Conservation (phyloP, 2,797 vertebrate genomes). For the Manis crassicaudata region DNA sequence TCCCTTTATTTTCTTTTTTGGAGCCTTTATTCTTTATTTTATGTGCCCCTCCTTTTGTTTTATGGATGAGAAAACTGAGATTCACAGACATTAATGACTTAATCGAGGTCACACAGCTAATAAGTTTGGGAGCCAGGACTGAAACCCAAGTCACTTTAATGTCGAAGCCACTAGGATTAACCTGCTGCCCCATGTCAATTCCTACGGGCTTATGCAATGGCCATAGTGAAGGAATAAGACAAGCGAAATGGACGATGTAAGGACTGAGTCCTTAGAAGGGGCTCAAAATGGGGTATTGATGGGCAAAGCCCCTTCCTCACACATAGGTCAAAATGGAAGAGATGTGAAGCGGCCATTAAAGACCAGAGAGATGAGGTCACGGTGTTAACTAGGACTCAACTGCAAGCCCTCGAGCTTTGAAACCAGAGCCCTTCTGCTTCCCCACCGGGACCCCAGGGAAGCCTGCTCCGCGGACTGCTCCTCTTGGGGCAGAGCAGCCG, state of each 20-base stretch:
- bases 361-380: not conserved
- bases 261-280: not conserved
- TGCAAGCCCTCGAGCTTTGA: not conserved
- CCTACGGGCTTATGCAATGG: not conserved
- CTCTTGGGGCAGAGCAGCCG: not conserved
- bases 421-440: not conserved
- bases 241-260: not conserved
- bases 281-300: not conserved
- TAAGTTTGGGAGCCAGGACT: not conserved
- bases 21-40: constrained; percentile 25
- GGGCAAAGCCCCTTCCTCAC: not conserved
- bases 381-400: not conserved
- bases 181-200: not conserved
- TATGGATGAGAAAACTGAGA: constrained; percentile 38
- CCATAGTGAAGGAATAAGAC: not conserved
- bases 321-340: not conserved
- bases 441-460: not conserved
- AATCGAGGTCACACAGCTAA: constrained; percentile 13
- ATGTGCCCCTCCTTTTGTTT: not conserved
- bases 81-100: constrained; percentile 8
- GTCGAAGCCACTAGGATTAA: not conserved
- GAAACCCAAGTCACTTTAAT: not conserved
- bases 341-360: not conserved
- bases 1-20: constrained; percentile 9
- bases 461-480: not conserved